Base-by-base conservation (phyloP, 2,113 vertebrate genomes). In the Lota lota region DNA sequence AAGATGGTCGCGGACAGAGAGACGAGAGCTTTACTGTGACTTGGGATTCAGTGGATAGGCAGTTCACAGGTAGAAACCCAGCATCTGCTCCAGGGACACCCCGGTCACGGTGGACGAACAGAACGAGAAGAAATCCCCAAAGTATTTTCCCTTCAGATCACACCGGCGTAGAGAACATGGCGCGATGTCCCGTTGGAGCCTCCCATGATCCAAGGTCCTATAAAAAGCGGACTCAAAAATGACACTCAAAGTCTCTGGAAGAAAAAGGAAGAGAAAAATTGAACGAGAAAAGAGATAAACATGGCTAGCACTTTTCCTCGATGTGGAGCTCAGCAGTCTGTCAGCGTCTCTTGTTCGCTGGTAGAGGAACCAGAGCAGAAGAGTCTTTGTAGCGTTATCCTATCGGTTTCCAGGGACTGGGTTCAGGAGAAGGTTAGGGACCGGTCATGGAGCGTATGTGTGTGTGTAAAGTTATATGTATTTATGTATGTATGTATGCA, bases 341-440 rank as follows among this genome's bases (percentile, higher is more conserved):
- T 19, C 17, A 72, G 72, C 61, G 10, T 67, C 66, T 64, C 75
- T 75, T 66, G 50, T 58, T 77, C 72, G 70, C 59, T 14, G 2
- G 62, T 83, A 78, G 24, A 24, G 24, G 24, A 24, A 22, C 78
- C 76, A 75, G 20, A 78, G 80, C 83, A 75, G 76, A 53, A 63
- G 64, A 85, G 85, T 88, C 67, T 78, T 69, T 64, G 50, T 66
- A 80, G 50, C 76, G 64, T 75, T 84, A 70, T 67, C 83, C 88
- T 88, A 86, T 91, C 88, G 87, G 88, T 91, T 91, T 89, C 91
- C 88, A 72, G n/a, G 70, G 40, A 53, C 75, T 53, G 36, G 75
- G 54, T 64, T 66, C 68, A 19, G 60, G 64, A 58, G 59, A 79
- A 76, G 70, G 63, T 40, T 60, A 36, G 5, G 53, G 71, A 72